Evolutionary conservation across 2,797 vertebrate genomes (phyloP).

Genomic region (Aphelocoma californica): DNA sequence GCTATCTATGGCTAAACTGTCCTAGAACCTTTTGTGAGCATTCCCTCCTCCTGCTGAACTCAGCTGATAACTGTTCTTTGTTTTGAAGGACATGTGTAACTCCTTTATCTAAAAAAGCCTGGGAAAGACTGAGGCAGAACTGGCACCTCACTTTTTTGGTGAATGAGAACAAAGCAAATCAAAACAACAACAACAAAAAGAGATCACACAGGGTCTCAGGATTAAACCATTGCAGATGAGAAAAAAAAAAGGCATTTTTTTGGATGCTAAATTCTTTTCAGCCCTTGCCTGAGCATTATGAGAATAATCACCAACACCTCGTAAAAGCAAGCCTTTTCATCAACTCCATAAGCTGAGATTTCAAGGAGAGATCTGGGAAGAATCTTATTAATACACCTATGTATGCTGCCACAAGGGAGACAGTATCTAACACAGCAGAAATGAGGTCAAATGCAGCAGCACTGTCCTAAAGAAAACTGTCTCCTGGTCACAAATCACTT

Average conservation of each 20-base stretch:
- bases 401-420: background rate
- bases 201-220: background rate
- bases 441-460: conserved; percentile 22
- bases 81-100: conserved; percentile 20
- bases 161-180: conserved; percentile 9
- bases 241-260: background rate
- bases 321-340: conserved; percentile 16
- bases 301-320: background rate
- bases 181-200: background rate
- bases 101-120: conserved; percentile 28
- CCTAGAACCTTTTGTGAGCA: conserved; percentile 29
- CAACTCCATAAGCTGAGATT: background rate
- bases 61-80: conserved; percentile 23
- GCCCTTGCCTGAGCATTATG: background rate
- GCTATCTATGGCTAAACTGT: conserved; percentile 32
- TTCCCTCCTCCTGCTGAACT: conserved; percentile 34
- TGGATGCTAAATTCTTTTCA: background rate
- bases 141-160: background rate
- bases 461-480: conserved; percentile 36
- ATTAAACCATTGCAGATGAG: background rate
- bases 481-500: conserved; percentile 43
- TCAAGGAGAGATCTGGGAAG: background rate
- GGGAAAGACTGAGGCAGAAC: conserved; percentile 19
- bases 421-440: conserved; percentile 16
- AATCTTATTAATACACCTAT: conserved; percentile 24